Conservation (phyloP, 2,888 invertebrate species). For the Acrocyrtus sp. region DNA sequence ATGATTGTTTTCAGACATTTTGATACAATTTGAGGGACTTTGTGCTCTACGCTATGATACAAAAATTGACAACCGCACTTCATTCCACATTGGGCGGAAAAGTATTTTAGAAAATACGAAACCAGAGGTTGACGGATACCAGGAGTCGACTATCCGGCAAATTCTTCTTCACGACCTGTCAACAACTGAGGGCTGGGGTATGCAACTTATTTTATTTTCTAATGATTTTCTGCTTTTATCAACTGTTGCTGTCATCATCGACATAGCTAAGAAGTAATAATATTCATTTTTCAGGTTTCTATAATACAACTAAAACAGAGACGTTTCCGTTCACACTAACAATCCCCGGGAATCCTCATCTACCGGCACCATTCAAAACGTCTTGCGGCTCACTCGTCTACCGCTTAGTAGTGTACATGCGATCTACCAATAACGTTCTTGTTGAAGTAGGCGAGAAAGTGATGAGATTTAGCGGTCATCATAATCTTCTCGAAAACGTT, state of each 20-base stretch:
- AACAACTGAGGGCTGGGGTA: no score
- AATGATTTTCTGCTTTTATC: no score
- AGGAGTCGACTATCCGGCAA: conserved; percentile 24
- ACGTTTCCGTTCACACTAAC: conserved; percentile 23
- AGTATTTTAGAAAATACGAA: conserved; percentile 22
- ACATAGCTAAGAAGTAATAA: no score
- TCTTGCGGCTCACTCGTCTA: conserved; percentile 18
- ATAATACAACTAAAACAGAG: conserved; percentile 7
- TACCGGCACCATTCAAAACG: conserved; percentile 37
- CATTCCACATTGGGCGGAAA: conserved; percentile 25
- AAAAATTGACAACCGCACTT: conserved; percentile 36
- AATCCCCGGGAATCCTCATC: conserved; percentile 30
- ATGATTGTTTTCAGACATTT: conserved; percentile 27
- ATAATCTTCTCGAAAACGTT: conserved; percentile 23
- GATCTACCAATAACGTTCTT: background rate
- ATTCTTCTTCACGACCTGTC: conserved; percentile 7
- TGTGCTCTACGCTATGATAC: conserved; percentile 29
- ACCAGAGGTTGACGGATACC: conserved; percentile 14
- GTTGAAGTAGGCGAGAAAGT: conserved; percentile 35
- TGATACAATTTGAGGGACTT: conserved; percentile 30
- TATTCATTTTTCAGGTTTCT: no score
- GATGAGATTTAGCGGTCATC: conserved; percentile 34
- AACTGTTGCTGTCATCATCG: no score
- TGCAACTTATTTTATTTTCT: no score
- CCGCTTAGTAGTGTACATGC: conserved; percentile 34